These are phyloP conservation scores for Empidonax alnorum DNA, from an alignment of 2,113 vertebrate genomes.

Conservation along the genomic window DNA sequence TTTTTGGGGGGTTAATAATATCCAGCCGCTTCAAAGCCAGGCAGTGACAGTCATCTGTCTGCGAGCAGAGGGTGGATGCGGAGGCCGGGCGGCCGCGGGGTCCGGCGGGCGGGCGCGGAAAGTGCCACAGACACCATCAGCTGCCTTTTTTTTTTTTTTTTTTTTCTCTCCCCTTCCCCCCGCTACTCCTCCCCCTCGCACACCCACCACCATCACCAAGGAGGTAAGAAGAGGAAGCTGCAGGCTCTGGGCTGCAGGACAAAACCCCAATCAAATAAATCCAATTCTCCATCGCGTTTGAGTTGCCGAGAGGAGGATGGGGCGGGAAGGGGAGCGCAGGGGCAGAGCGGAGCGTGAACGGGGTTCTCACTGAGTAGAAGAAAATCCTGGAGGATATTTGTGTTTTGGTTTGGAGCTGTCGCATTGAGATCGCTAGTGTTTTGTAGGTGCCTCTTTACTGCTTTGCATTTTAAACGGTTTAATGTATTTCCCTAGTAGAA, in stretches of 20 bases:
- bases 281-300: constrained; percentile 8
- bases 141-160: neutral
- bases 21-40: constrained; percentile 73
- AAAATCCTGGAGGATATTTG: constrained; percentile 17
- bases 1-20: constrained; percentile 73
- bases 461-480: constrained; percentile 56
- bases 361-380: constrained; percentile 26
- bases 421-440: constrained; percentile 6
- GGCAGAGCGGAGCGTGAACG: neutral
- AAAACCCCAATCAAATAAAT: constrained; percentile 59
- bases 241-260: constrained; percentile 38
- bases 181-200: constrained; percentile 33
- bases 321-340: neutral
- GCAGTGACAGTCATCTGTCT: constrained; percentile 78
- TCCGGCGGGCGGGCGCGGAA: constrained; percentile 22
- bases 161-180: neutral
- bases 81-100: constrained; percentile 41
- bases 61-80: constrained; percentile 68
- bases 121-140: constrained; percentile 43
- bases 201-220: constrained; percentile 49
- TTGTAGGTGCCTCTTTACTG: constrained; percentile 43
- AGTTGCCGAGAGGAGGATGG: constrained; percentile 27
- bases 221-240: constrained; percentile 68
- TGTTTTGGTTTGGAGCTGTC: constrained; percentile 12
- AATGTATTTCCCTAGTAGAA: constrained; percentile 46